Conservation (phyloP, 30 jellyfish, hydroid and myxozoan species). For the Hydractinia echinata region DNA sequence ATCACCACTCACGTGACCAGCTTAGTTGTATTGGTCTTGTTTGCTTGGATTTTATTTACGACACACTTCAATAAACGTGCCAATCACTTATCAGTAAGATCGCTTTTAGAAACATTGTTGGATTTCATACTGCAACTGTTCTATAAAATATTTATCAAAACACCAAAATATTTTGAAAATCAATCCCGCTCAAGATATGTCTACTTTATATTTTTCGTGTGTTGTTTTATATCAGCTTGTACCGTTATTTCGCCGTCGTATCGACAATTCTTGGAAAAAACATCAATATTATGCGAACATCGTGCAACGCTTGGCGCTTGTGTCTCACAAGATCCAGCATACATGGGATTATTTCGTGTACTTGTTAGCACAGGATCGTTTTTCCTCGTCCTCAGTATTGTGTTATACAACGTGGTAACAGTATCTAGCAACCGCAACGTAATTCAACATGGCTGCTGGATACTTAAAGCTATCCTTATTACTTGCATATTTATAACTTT, state of each 20-base stretch:
- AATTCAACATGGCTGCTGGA: constrained; percentile 83
- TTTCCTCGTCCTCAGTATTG: constrained; percentile 33
- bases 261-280: constrained; percentile 24
- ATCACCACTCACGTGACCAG: constrained; percentile 11
- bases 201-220: background rate
- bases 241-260: constrained; percentile 22
- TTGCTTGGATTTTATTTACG: constrained; percentile 18
- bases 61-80: background rate
- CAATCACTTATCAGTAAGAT: constrained; percentile 15
- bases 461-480: constrained; percentile 44
- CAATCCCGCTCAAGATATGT: constrained; percentile 20
- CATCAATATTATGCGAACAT: constrained; percentile 48
- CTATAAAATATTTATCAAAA: background rate
- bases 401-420: constrained; percentile 23
- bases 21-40: constrained; percentile 5
- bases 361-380: constrained; percentile 37
- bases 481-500: constrained; percentile 25
- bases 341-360: constrained; percentile 51
- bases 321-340: constrained; percentile 64
- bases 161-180: constrained; percentile 14
- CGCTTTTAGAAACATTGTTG: constrained; percentile 5
- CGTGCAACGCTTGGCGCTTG: constrained; percentile 44
- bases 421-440: constrained; percentile 29
- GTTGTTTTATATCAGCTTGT: constrained; percentile 22
- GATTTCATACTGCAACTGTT: background rate